Evolutionary conservation across 2,797 vertebrate species (phyloP), one percentile per base, ranked within the genome.

Genomic region (Microhierax caerulescens): DNA sequence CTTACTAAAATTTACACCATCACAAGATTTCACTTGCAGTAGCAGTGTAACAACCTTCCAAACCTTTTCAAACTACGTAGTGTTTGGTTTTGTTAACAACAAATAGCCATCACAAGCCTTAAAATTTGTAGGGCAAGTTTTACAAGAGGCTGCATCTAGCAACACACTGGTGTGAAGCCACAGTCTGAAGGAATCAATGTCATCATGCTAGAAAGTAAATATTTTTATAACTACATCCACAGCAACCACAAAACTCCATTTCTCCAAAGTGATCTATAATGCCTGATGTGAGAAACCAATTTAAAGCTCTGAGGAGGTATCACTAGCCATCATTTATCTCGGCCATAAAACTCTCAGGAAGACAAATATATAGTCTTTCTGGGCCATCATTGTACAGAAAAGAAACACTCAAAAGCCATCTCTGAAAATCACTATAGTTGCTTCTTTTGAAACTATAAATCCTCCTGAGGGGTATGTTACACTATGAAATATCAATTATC

Each of bases 211-310:
- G 51, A 96, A 95, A 91, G 95, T 51, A 95, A 95, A 92, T 91
- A 95, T 90, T 96, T 94, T 76, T 93, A 83, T 69, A 91, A 89
- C 85, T 36, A 79, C 51, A 88, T 79, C 93, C 94, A 96, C 70
- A 85, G 95, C 83, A 97, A 97, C 95, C 84, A 86, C 75, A 91
- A 82, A 89, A 92, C 75, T 88, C 51, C 41, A 56, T 88, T 72
- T 86, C n/a, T 79, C 41, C 78, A 82, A 88, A 96, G 72, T 19
- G 57, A 95, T 95, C 83, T 75, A 72, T 92, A 96, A 92, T 59
- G 82, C 39, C 82, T 88, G 61, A 85, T 88, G 90, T 64, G 20
- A 74, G 65, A 92, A 80, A 32, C 39, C 92, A 80, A 95, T 92
- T 96, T 90, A 93, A 81, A 93, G 85, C 63, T 60, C 65, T 63